Base-by-base conservation (phyloP, 92 coral and sea anemone species). In the Bergia sp. region DNA sequence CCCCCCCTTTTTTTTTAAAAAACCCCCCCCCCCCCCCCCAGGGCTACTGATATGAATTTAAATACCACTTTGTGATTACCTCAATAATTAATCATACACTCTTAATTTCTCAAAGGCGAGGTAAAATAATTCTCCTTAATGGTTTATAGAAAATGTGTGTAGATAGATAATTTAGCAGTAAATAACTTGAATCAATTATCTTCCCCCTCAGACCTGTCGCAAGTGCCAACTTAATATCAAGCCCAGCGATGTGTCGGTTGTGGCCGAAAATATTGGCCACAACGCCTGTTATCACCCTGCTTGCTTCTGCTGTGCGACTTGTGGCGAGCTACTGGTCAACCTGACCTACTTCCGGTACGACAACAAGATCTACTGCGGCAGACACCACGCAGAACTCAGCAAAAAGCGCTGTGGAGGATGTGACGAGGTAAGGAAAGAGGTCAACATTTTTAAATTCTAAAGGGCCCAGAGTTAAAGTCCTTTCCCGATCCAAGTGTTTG, bases 331-430 rank as follows among this genome's bases (percentile, higher is more conserved):
- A 82, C 90, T 97, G 88, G 94, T 95, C 1, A 95, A 97, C 61
- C 90, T 97, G 86, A 90, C 93, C 49, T 97, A 97, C 77, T 95
- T 78, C 82, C 94, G 89, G 65, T 89, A 92, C 79, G 98, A 94
- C 39, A 94, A 95, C 91, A 94, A 95, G 90, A 89, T 97, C 39
- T 97, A 97, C 92, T 97, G 99, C 53, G 99, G 97, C 47, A 90
- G 99, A 36, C 99, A 97, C 74, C 98, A 95, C 57, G 99, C 99
- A 37, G 99, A 97, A 74, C 93, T 95, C 69, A 86, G 94, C 75
- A 94, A 93, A 72, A 93, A 94, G 84, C 94, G 99, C n/a, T 97
- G 99, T 73, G 95, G 93, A 65, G 99, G 98, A 7, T 97, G 99
- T 86, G 99, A 97, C 38, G 99, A 97, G 98, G 99, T 97, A 77